Evolutionary conservation across 2,113 vertebrate genomes (phyloP).

Genomic region (Cardinalis cardinalis): DNA sequence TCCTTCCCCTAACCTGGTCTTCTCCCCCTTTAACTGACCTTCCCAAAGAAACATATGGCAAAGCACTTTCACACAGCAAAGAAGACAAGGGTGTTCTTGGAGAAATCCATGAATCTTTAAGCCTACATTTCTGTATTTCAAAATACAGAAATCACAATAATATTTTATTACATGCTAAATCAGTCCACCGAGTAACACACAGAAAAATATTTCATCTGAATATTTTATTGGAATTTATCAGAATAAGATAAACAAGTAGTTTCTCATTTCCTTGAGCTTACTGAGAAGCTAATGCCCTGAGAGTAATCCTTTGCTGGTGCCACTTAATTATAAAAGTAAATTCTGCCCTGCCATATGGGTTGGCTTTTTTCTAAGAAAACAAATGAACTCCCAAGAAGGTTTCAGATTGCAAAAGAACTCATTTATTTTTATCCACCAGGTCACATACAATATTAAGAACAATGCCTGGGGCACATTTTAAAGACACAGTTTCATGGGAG

Average conservation of each 20-base stretch:
- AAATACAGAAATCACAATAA: neutral
- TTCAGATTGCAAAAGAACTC: neutral
- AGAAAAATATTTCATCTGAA: neutral
- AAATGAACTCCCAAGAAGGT: neutral
- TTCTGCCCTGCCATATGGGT: neutral
- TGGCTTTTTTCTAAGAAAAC: neutral
- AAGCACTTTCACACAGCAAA: neutral
- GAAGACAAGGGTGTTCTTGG: neutral
- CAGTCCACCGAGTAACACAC: neutral
- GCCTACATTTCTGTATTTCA: neutral
- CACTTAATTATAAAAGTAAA: conserved; percentile 44
- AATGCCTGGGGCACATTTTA: conserved; percentile 4
- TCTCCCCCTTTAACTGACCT: neutral
- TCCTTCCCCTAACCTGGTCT: neutral
- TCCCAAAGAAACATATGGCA: neutral
- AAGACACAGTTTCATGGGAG: conserved; percentile 7
- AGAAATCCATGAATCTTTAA: neutral
- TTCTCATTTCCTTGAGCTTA: conserved; percentile 7
- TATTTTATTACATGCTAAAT: neutral
- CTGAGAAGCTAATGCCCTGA: neutral
- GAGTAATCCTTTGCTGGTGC: neutral
- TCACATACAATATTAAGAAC: neutral
- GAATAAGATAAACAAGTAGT: neutral
- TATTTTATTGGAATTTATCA: conserved; percentile 19
- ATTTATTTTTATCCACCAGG: neutral